phyloP scores from a whole-genome alignment of 2,113 vertebrate species.

The Nerophis lumbriciformis region DNA sequence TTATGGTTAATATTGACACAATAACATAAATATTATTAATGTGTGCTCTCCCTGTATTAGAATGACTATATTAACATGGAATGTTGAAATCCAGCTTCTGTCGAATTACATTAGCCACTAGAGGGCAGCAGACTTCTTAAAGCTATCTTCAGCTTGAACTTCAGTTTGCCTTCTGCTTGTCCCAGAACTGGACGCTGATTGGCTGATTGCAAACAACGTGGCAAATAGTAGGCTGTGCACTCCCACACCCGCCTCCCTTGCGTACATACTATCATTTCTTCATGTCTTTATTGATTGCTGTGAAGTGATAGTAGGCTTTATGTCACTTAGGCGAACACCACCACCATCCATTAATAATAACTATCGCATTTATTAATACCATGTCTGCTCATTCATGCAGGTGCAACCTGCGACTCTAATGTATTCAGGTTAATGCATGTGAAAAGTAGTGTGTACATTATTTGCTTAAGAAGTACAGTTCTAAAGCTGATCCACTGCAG shows the following conservation, averaged over 20 bases:
- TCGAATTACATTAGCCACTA: conserved; percentile 23
- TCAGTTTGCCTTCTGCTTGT: background rate
- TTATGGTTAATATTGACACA: too few relatives aligned
- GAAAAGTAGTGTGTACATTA: background rate
- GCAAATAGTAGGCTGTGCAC: conserved; percentile 16
- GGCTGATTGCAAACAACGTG: conserved; percentile 27
- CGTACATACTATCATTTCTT: background rate
- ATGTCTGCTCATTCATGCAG: too few relatives aligned
- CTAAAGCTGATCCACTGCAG: conserved; percentile 32
- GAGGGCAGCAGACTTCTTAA: conserved; percentile 32
- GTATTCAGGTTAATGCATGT: too few relatives aligned
- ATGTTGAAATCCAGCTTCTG: too few relatives aligned
- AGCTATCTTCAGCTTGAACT: background rate
- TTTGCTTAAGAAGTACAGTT: background rate
- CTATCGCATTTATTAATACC: too few relatives aligned
- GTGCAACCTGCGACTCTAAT: too few relatives aligned
- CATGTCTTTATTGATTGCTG: conserved; percentile 14
- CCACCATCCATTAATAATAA: too few relatives aligned
- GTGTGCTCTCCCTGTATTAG: too few relatives aligned
- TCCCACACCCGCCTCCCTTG: background rate
- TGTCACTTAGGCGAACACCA: too few relatives aligned
- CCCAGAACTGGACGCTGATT: conserved; percentile 18
- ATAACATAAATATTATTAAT: too few relatives aligned
- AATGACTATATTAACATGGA: too few relatives aligned
- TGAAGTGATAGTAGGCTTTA: background rate